phyloP scores from a whole-genome alignment of 2,113 vertebrate genomes.

The Chrysemys picta region DNA sequence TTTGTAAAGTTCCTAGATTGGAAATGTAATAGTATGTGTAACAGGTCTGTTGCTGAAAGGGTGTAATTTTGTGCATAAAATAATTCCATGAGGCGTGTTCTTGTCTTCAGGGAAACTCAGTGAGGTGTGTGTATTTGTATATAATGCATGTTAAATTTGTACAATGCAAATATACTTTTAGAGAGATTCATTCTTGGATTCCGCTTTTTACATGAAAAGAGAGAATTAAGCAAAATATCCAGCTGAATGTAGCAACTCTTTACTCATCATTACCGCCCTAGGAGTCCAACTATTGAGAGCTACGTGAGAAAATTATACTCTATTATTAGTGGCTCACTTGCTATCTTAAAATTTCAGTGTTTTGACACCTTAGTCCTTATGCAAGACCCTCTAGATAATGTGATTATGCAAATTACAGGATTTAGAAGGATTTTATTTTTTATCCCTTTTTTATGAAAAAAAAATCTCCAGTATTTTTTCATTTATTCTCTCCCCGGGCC shows the following conservation, averaged over 20 bases:
- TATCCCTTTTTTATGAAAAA: not conserved
- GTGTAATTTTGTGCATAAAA: not conserved
- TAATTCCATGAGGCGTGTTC: not conserved
- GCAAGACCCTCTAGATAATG: slow-evolving; percentile 39
- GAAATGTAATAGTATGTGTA: not conserved
- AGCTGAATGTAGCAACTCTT: not conserved
- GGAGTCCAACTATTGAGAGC: not conserved
- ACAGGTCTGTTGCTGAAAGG: slow-evolving; percentile 14
- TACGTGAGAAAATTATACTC: not conserved
- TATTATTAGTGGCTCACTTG: not conserved
- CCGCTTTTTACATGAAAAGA: not conserved
- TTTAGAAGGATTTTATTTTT: slow-evolving; percentile 24
- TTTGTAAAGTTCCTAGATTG: not conserved
- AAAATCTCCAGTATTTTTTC: not conserved
- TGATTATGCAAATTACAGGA: slow-evolving; percentile 53
- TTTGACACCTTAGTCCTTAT: slow-evolving; percentile 4
- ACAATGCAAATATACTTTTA: not conserved
- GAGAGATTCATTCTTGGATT: not conserved
- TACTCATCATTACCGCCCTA: not conserved
- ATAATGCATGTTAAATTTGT: not conserved
- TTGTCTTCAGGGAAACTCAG: not conserved
- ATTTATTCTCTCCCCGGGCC: not conserved
- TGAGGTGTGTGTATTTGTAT: slow-evolving; percentile 11
- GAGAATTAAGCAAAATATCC: slow-evolving; percentile 28
- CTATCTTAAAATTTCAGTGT: slow-evolving; percentile 16